Evolutionary conservation across 2,888 invertebrate species (phyloP).

Genomic region (Keiferia lycopersicella): DNA sequence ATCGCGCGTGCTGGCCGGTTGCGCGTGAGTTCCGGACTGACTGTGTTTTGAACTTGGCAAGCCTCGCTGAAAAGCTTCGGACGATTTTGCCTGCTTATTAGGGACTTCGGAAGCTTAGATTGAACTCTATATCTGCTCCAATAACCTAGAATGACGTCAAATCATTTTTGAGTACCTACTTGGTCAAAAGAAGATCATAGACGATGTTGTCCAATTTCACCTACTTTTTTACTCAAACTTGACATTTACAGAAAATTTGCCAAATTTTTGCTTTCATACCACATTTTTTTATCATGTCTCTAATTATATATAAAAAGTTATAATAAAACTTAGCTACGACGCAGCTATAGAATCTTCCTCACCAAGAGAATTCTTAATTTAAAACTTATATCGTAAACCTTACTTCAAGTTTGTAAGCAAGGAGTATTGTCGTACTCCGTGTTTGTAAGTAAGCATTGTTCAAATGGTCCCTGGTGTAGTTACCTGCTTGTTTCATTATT

Average conservation of each 20-base stretch:
- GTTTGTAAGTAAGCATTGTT: constrained; percentile 11
- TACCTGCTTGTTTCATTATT: constrained; percentile 43
- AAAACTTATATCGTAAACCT: not conserved
- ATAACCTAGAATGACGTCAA: not conserved
- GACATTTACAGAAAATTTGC: too few species aligned
- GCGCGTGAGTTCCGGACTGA: constrained; percentile 71
- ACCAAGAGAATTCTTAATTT: not conserved
- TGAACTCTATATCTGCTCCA: not conserved
- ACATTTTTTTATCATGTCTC: too few species aligned
- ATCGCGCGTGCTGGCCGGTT: constrained; percentile 64
- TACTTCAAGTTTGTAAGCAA: too few species aligned
- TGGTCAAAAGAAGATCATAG: too few species aligned
- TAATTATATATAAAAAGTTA: too few species aligned
- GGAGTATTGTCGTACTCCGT: too few species aligned
- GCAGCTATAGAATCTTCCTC: not conserved
- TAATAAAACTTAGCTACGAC: too few species aligned
- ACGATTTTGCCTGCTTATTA: constrained; percentile 27
- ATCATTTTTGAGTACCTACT: not conserved
- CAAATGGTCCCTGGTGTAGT: constrained; percentile 27
- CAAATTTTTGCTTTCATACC: too few species aligned
- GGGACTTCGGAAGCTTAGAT: constrained; percentile 29
- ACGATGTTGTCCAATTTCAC: too few species aligned
- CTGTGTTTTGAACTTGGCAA: constrained; percentile 71
- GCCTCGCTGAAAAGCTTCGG: constrained; percentile 63
- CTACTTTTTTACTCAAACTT: too few species aligned